A percentile compares a stretch with the other conserved stretches of the same genome.
Conservation (phyloP, 2,888 invertebrate species). For the Campopleginae sp. region DNA sequence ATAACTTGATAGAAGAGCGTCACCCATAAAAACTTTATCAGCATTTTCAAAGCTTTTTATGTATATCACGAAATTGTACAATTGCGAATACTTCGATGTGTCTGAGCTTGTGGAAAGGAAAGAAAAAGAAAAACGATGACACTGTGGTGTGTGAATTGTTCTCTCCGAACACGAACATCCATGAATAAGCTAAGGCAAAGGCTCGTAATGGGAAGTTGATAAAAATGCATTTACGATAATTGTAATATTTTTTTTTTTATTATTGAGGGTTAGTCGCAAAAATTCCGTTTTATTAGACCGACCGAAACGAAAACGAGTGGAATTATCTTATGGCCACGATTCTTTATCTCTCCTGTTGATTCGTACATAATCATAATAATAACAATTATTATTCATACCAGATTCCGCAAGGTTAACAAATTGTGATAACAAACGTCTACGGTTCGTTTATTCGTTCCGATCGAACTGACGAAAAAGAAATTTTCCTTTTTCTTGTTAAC, state of each 20-base stretch:
- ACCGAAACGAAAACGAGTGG: constrained; percentile 33
- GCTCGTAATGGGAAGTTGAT: constrained; percentile 13
- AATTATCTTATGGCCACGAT: constrained; percentile 29
- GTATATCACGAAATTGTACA: not conserved
- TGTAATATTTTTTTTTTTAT: constrained; percentile 29
- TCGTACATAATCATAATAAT: not conserved
- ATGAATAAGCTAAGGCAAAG: constrained; percentile 26
- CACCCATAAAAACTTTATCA: not conserved
- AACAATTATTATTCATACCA: not conserved
- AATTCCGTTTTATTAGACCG: constrained; percentile 48
- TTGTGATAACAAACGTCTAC: constrained; percentile 55
- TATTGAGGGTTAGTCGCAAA: constrained; percentile 15
- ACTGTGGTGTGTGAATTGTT: constrained; percentile 26
- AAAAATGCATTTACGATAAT: constrained; percentile 61
- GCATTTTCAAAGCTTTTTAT: not conserved
- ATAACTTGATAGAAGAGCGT: not conserved
- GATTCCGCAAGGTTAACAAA: constrained; percentile 48
- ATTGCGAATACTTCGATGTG: not conserved
- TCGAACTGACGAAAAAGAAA: constrained; percentile 45
- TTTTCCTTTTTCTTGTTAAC: constrained; percentile 29
- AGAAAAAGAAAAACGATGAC: constrained; percentile 9
- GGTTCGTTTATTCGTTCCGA: constrained; percentile 45
- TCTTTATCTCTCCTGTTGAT: not conserved
- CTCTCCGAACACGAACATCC: constrained; percentile 31
- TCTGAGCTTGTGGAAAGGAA: constrained; percentile 2